A percentile compares a stretch with the other conserved stretches of the same genome.
These are phyloP conservation scores for Bos javanicus DNA, from an alignment of 2,113 vertebrate genomes.

Conservation along the genomic window DNA sequence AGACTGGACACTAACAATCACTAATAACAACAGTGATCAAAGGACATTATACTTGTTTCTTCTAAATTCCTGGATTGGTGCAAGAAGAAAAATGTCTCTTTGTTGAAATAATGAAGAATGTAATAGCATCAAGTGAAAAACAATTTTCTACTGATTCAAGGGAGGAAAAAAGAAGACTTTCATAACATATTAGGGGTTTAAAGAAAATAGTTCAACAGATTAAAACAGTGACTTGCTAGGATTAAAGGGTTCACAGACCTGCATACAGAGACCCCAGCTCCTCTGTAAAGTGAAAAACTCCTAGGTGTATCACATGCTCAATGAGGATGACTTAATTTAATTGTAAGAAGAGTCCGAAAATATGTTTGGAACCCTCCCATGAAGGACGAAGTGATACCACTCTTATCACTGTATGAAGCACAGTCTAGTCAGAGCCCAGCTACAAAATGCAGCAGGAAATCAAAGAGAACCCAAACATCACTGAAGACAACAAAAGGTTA, in stretches of 20 bases:
- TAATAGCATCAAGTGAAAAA: not conserved
- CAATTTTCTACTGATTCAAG: not conserved
- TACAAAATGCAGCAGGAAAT: not conserved
- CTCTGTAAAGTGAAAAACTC: not conserved
- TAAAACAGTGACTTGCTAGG: not conserved
- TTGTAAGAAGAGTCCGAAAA: not conserved
- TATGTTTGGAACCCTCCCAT: not conserved
- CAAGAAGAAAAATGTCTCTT: not conserved
- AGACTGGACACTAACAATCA: not conserved
- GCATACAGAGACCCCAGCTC: not conserved
- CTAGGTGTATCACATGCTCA: not conserved
- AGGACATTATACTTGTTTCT: not conserved
- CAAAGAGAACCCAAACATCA: not conserved
- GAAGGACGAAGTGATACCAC: not conserved
- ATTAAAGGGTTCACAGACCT: not conserved
- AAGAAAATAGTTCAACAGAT: not conserved
- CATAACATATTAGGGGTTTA: not conserved
- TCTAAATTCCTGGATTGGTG: not conserved
- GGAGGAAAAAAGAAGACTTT: not conserved
- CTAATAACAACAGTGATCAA: not conserved
- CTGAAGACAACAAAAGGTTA: not conserved
- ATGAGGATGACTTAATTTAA: not conserved
- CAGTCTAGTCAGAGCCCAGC: not conserved
- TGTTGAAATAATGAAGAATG: not conserved
- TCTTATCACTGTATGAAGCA: not conserved